phyloP scores from a whole-genome alignment of 2,888 invertebrate species.

The Drepana falcataria region DNA sequence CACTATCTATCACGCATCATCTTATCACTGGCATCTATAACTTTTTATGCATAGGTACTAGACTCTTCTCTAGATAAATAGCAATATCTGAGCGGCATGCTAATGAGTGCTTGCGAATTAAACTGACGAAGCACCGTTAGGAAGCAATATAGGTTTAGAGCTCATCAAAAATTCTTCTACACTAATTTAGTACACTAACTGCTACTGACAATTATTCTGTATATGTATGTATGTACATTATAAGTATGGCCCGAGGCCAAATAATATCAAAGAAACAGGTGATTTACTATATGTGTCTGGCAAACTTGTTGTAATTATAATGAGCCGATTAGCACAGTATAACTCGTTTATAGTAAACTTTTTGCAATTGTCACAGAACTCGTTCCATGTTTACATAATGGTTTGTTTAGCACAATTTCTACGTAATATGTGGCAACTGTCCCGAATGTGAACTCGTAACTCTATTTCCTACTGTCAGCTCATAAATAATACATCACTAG shows the following conservation, averaged over 20 bases:
- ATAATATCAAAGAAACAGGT: not conserved
- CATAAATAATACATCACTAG: not conserved
- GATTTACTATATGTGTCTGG: not conserved
- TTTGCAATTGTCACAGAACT: not conserved
- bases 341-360: not conserved
- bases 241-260: not conserved
- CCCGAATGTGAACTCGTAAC: not conserved
- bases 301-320: not conserved
- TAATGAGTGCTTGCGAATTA: conserved; percentile 30
- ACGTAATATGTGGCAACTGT: not conserved
- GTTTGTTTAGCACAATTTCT: not conserved
- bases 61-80: conserved; percentile 16
- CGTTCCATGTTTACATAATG: not conserved
- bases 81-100: conserved; percentile 17
- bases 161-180: not conserved
- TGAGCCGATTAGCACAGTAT: not conserved
- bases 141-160: conserved; percentile 4
- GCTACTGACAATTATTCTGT: no score
- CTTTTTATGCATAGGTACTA: no score
- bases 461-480: not conserved
- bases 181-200: no score
- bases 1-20: no score
- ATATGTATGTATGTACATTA: no score
- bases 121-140: conserved; percentile 35
- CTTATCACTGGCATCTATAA: no score